Evolutionary conservation across 2,888 invertebrate genomes (phyloP).

Genomic region (Heliconius aoede): DNA sequence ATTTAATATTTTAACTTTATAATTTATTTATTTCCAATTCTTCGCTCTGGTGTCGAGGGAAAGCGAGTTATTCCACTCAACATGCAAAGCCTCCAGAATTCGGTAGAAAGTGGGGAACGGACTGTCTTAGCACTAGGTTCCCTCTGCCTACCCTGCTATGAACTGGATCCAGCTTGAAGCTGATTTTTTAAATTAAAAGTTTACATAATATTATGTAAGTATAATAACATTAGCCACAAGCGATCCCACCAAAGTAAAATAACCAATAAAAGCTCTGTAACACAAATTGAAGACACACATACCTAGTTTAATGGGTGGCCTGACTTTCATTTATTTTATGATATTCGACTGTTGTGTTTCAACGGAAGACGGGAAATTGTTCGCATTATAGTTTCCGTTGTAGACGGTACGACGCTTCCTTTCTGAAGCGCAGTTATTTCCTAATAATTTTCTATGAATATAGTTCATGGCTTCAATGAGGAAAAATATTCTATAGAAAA

Average conservation of each 20-base stretch:
- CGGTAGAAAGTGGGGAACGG: too few species aligned
- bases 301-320: not conserved
- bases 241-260: not conserved
- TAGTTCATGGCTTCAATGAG: constrained; percentile 13
- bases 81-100: too few species aligned
- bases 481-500: not conserved
- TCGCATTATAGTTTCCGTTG: constrained; percentile 34
- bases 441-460: constrained; percentile 36
- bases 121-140: too few species aligned
- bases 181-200: not conserved
- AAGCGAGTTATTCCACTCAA: too few species aligned
- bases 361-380: constrained; percentile 35
- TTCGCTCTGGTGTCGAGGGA: too few species aligned
- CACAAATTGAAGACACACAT: not conserved
- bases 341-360: constrained; percentile 13
- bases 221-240: not conserved
- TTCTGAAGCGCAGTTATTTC: constrained; percentile 44
- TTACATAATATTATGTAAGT: not conserved
- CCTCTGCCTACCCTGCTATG: too few species aligned
- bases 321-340: constrained; percentile 20
- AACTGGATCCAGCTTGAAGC: too few species aligned
- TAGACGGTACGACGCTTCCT: constrained; percentile 33
- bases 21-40: too few species aligned
- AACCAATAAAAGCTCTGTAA: not conserved
- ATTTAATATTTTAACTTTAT: too few species aligned